Base-by-base conservation (phyloP, 2,797 vertebrate species). In the Megalops cyprinoides region DNA sequence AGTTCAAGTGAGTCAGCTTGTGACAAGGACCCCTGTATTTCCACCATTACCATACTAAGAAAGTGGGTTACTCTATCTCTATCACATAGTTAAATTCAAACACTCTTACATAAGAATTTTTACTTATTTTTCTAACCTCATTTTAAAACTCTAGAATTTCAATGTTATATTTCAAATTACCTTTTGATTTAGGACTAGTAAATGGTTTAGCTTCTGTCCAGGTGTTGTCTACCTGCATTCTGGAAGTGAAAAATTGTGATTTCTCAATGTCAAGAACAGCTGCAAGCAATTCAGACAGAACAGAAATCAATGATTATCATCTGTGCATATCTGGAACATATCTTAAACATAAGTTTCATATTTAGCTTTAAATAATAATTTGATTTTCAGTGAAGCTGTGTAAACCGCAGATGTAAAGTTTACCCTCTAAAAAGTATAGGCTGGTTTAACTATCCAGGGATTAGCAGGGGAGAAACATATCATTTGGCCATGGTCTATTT, bases 401-500 rank as follows among this genome's bases (percentile, higher is more conserved):
- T 34, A 53, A 80, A 49, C 60, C 53, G 51, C 77, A 77, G 74
- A 82, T 76, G 69, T 81, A 53, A 81, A 90, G 86, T 78, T 55
- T 58, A 80, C 84, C 62, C 82, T 74, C 44, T 67, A 37, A 82
- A 31, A 69, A 84, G 18, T 60, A 81, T 44, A 78, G 78, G 42
- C 85, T 79, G 81, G 71, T 88, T 88, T 85, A 79, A 80, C 73
- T n/a, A 81, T 86, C 87, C 82, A 83, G 76, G 89, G 87, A 93
- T 91, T 89, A 90, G 85, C 85, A 74, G 81, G 79, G 87, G 83
- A 86, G 85, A 79, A 37, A 88, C 85, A 76, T 89, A 89, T 91
- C 87, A 90, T 90, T 91, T 87, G 85, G 87, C 89, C 90, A 86
- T 82, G 84, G 92, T 93, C 90, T 93, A 85, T 89, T 92, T 89